Evolutionary conservation across 30 jellyfish, hydroid and myxozoan species (phyloP).

Genomic region (Hydra vulgaris): DNA sequence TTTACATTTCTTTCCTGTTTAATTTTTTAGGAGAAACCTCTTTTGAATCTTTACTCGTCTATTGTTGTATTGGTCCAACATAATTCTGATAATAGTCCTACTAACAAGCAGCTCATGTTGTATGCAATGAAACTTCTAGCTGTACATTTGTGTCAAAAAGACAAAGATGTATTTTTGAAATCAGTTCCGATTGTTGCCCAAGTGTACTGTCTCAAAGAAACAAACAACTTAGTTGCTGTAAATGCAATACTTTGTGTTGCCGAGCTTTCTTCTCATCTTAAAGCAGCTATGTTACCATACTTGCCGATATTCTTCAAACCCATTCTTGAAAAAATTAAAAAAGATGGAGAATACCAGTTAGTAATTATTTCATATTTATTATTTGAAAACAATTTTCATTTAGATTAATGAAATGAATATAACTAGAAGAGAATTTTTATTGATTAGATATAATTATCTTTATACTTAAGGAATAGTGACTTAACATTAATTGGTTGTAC

Average conservation of each 20-base stretch:
- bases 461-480: not conserved
- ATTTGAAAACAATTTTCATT: too few species aligned
- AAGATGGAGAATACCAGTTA: conserved; percentile 15
- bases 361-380: not conserved
- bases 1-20: not conserved
- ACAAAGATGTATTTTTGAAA: conserved; percentile 14
- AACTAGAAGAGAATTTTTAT: too few species aligned
- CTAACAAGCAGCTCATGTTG: conserved; percentile 56
- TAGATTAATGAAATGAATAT: too few species aligned
- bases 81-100: conserved; percentile 16
- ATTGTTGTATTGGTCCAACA: conserved; percentile 16
- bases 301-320: conserved; percentile 59
- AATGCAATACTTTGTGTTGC: conserved; percentile 71
- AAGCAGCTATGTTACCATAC: conserved; percentile 38
- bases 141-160: conserved; percentile 19
- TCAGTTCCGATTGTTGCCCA: conserved; percentile 30
- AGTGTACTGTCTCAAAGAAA: conserved; percentile 5
- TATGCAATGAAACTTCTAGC: conserved; percentile 42
- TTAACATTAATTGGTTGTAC: conserved; percentile 32
- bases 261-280: conserved; percentile 35
- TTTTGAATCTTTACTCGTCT: conserved; percentile 12
- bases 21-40: conserved; percentile 17
- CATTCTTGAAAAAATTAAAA: conserved; percentile 24
- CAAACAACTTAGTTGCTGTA: conserved; percentile 32
- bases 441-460: not conserved